Base-by-base conservation (phyloP, 2,888 invertebrate species). In the Erebia epiphron region DNA sequence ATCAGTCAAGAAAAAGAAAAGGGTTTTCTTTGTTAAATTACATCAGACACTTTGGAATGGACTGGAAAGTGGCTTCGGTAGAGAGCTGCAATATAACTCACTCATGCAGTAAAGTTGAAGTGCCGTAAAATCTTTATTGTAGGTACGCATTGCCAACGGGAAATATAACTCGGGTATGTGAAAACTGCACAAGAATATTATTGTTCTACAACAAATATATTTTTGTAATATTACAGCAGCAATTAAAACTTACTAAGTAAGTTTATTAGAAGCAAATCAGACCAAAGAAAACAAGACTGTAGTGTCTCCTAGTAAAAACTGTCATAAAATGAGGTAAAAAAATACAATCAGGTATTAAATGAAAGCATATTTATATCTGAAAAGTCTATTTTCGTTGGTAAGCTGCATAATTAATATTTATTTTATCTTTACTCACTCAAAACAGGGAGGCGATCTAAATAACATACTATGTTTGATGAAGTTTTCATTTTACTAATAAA, bases 131-230 rank as follows among this genome's bases (percentile, higher is more conserved):
- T 67, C 58, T 67, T 67, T 67, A 67, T 58, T 67, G 58, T 57
- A 67, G 58, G 58, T 67, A 58, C 67, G 67, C 67, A 67, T 58
- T 58, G 67, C 67, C 67, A 67, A 67, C 67, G 46, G 67, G 67
- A 67, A 58, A 67, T 67, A 58, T 13, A 26, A 67, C 57, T 66
- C 18, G 56, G 21, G 58, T 46, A 66, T 67, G 49, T 67, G 67
- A 67, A 67, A 66, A 67, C 58, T 67, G 26, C 10, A 46, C 26
- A 49, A 67, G 26, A 66, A 67, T 58, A 58, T 67, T 67, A 49
- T 52, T 64, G 26, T 52, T 14, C 50, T 52, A n/a, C 18, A 2
- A 56, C 52, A 54, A 10, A 21, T 63, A 54, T 56, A n/a, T 43
- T 43, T 5, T 35, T 10, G 16, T 50, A 56, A 54, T 41, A 35